Evolutionary conservation across 2,797 vertebrate genomes (phyloP).

Genomic region (Buceros bicornis): DNA sequence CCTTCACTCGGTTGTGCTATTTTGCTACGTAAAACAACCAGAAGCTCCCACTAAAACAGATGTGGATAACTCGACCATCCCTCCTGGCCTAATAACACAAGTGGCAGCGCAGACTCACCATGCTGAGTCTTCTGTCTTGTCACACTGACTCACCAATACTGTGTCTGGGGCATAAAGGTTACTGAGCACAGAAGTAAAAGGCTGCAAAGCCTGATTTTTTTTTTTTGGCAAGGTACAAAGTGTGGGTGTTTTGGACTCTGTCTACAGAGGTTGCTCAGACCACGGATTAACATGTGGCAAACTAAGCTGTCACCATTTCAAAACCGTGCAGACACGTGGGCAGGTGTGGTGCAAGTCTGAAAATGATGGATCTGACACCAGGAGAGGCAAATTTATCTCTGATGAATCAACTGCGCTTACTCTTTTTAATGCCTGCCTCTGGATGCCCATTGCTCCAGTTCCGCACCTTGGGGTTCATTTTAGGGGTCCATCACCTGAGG

Average conservation of each 20-base stretch:
- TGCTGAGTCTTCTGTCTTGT: not conserved
- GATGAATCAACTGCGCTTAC: not conserved
- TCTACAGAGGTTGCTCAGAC: not conserved
- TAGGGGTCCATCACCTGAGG: not conserved
- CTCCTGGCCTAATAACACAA: not conserved
- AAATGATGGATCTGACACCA: not conserved
- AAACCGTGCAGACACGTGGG: not conserved
- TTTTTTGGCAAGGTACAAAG: not conserved
- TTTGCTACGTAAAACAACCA: not conserved
- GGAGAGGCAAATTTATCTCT: not conserved
- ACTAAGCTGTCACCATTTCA: not conserved
- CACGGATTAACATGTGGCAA: not conserved
- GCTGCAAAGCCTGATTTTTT: not conserved
- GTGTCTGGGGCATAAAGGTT: not conserved
- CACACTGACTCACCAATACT: not conserved
- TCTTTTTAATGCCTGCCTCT: not conserved
- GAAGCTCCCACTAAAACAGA: not conserved
- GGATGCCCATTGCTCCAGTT: not conserved
- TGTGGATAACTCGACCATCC: not conserved
- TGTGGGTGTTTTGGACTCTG: not conserved
- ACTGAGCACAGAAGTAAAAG: not conserved
- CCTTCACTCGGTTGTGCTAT: not conserved
- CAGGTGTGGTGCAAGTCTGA: not conserved
- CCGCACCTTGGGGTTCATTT: not conserved
- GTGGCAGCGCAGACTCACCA: too few relatives aligned